Evolutionary conservation across 1,140 invertebrate genomes (phyloP).

Genomic region (Rhagoletis pomonella): DNA sequence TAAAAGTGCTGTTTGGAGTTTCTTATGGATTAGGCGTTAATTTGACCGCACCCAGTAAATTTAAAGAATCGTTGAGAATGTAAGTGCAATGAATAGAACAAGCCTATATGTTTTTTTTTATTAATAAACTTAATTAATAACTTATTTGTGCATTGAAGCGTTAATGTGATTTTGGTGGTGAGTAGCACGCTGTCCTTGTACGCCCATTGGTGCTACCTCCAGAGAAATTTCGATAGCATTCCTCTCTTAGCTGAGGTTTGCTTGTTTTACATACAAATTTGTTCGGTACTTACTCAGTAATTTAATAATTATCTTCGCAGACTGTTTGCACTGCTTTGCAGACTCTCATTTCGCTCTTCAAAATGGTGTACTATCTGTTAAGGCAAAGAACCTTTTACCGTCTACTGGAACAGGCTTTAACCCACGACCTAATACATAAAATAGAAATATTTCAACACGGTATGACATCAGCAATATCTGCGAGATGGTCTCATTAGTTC

Average conservation of each 20-base stretch:
- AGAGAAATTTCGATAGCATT: slow-evolving; percentile 61
- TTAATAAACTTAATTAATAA: not conserved
- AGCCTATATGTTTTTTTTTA: not conserved
- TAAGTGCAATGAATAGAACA: slow-evolving; percentile 36
- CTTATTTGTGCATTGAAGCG: slow-evolving; percentile 24
- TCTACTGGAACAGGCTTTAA: slow-evolving; percentile 59
- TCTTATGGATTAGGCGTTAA: slow-evolving; percentile 65
- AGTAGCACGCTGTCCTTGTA: slow-evolving; percentile 63
- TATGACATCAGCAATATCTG: not conserved
- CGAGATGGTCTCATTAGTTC: not conserved
- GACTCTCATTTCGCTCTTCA: slow-evolving; percentile 63
- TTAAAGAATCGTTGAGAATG: slow-evolving; percentile 60
- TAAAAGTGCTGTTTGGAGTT: slow-evolving; percentile 64
- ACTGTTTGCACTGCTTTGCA: slow-evolving; percentile 63
- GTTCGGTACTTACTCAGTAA: too few species aligned
- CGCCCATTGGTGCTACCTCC: slow-evolving; percentile 64
- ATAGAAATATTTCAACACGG: slow-evolving; percentile 66
- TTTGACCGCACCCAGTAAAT: slow-evolving; percentile 59
- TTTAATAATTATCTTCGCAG: slow-evolving; percentile 56
- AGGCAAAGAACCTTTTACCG: slow-evolving; percentile 61
- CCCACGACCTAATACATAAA: slow-evolving; percentile 62
- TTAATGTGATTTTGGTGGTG: slow-evolving; percentile 60
- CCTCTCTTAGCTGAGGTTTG: slow-evolving; percentile 62
- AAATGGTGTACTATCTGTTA: slow-evolving; percentile 66
- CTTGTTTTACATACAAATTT: slow-evolving; percentile 54